phyloP scores from a whole-genome alignment of 2,888 invertebrate genomes.

The Eupithecia insigniata region DNA sequence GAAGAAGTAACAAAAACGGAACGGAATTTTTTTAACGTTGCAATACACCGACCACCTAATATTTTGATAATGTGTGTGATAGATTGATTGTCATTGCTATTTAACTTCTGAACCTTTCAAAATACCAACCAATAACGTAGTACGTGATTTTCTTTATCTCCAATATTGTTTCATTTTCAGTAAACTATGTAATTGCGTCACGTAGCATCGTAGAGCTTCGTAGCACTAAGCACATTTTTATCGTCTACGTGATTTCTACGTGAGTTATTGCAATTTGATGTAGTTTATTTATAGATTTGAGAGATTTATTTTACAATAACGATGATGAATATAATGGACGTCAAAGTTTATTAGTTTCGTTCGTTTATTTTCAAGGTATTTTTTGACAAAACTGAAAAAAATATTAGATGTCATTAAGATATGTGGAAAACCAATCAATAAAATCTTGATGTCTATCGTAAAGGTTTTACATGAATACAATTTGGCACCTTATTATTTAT shows the following conservation, averaged over 20 bases:
- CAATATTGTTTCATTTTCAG: constrained; percentile 8
- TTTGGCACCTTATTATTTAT: too few species aligned
- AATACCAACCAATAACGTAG: constrained; percentile 18
- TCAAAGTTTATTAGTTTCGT: not conserved
- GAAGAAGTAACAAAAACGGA: not conserved
- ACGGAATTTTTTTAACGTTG: too few species aligned
- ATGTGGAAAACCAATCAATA: too few species aligned
- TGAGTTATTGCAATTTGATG: constrained; percentile 26
- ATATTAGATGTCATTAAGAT: not conserved
- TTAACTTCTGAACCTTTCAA: constrained; percentile 16
- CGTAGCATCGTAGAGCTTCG: constrained; percentile 28
- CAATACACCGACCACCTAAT: too few species aligned
- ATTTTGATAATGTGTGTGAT: not conserved
- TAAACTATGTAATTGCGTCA: constrained; percentile 32
- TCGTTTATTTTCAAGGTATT: not conserved
- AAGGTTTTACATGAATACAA: too few species aligned
- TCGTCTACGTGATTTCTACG: constrained; percentile 19
- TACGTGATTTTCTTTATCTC: constrained; percentile 24
- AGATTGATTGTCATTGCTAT: constrained; percentile 1
- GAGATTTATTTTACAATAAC: not conserved
- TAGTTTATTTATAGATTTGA: not conserved
- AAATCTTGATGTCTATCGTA: too few species aligned
- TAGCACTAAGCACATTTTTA: constrained; percentile 33
- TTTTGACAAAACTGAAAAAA: not conserved
- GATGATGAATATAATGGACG: not conserved